Percentiles rank a stretch among this genome's conserved stretches.
Evolutionary conservation across 2,888 invertebrate species (phyloP).

Genomic region (Aporophyla lueneburgensis): DNA sequence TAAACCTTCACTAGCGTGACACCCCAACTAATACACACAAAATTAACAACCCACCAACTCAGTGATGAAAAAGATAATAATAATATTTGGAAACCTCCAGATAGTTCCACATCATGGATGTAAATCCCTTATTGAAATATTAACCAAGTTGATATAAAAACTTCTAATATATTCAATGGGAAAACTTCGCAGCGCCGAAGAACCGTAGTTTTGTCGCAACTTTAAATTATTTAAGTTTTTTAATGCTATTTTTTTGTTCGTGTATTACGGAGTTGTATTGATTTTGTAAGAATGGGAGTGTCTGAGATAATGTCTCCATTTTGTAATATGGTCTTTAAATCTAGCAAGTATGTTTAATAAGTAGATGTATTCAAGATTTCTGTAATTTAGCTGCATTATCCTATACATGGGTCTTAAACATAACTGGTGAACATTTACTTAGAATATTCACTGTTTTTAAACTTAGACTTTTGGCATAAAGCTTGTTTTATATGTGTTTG

Average conservation of each 20-base stretch:
- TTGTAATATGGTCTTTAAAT: background rate
- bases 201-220: slow-evolving; percentile 54
- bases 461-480: background rate
- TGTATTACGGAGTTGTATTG: slow-evolving; percentile 43
- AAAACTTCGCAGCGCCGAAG: slow-evolving; percentile 58
- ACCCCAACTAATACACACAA: slow-evolving; percentile 17
- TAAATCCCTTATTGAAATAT: slow-evolving; percentile 70
- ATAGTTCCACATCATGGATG: slow-evolving; percentile 67
- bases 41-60: slow-evolving; percentile 18
- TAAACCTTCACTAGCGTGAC: background rate
- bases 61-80: slow-evolving; percentile 38
- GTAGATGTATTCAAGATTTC: background rate
- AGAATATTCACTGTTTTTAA: background rate
- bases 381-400: no score
- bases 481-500: background rate
- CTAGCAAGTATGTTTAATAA: background rate
- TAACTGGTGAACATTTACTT: background rate
- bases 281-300: slow-evolving; percentile 17
- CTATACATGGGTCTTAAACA: no score
- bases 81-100: slow-evolving; percentile 38
- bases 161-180: slow-evolving; percentile 69
- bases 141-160: slow-evolving; percentile 67
- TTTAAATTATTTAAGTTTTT: slow-evolving; percentile 65
- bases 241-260: slow-evolving; percentile 41
- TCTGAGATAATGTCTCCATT: background rate